phyloP scores from a whole-genome alignment of 1,140 invertebrate species.

The Chironomus striatipennis region DNA sequence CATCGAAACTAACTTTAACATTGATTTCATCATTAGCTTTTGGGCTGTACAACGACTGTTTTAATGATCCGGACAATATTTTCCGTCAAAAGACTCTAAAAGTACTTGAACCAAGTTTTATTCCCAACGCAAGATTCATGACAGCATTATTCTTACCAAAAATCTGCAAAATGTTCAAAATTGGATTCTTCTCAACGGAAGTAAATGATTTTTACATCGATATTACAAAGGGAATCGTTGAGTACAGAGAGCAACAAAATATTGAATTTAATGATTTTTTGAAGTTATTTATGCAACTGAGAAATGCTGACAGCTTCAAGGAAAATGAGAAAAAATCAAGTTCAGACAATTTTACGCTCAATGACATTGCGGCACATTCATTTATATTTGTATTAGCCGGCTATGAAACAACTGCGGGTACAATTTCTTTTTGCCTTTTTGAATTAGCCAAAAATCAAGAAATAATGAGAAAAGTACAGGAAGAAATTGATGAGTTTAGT shows the following conservation, averaged over 20 bases:
- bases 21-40: conserved; percentile 31
- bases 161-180: conserved; percentile 21
- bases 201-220: conserved; percentile 40
- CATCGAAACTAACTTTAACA: conserved; percentile 29
- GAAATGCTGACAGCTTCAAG: conserved; percentile 31
- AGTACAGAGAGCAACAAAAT: conserved; percentile 39
- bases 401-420: conserved; percentile 49
- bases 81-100: conserved; percentile 33
- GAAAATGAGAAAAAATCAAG: neutral
- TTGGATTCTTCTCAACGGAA: conserved; percentile 27
- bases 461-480: conserved; percentile 44
- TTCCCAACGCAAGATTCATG: conserved; percentile 24
- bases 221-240: conserved; percentile 42
- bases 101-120: conserved; percentile 33
- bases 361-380: conserved; percentile 41
- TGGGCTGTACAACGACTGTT: conserved; percentile 30
- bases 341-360: conserved; percentile 29
- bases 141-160: conserved; percentile 26
- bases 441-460: conserved; percentile 47
- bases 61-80: conserved; percentile 28
- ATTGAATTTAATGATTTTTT: conserved; percentile 42
- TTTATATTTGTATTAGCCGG: conserved; percentile 49
- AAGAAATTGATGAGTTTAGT: conserved; percentile 41
- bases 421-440: conserved; percentile 45
- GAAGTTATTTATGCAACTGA: conserved; percentile 41